phyloP scores from a whole-genome alignment of 2,888 invertebrate species.

The Labia minor region DNA sequence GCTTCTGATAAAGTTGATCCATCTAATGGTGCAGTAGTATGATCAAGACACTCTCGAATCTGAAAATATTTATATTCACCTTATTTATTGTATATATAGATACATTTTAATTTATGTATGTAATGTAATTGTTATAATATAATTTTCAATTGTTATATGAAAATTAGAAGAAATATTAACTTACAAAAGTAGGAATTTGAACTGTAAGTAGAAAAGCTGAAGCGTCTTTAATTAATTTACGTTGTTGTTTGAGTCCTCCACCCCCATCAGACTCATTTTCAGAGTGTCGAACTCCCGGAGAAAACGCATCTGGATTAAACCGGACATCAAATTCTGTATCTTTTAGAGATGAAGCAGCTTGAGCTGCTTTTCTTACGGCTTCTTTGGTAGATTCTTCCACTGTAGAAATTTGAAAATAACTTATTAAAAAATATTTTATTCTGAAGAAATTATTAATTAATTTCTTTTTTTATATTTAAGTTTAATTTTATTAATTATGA shows the following conservation, averaged over 20 bases:
- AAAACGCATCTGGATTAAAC: too few relatives aligned
- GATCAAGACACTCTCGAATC: slow-evolving; percentile 84
- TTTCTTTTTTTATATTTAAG: too few relatives aligned
- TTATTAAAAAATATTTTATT: neutral
- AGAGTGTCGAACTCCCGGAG: too few relatives aligned
- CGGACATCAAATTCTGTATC: slow-evolving; percentile 94
- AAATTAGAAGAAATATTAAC: neutral
- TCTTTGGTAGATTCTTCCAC: slow-evolving; percentile 80
- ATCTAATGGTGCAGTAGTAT: slow-evolving; percentile 89
- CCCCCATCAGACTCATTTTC: too few relatives aligned
- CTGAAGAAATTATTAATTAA: too few relatives aligned
- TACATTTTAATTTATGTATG: too few relatives aligned
- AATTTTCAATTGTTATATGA: too few relatives aligned
- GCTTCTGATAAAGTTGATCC: slow-evolving; percentile 85
- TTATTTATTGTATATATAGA: too few relatives aligned
- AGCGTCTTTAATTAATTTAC: too few relatives aligned
- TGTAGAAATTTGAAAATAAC: slow-evolving; percentile 35
- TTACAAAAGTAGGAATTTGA: slow-evolving; percentile 13
- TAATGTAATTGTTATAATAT: neutral
- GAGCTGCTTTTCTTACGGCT: slow-evolving; percentile 78
- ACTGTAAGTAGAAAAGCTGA: too few relatives aligned
- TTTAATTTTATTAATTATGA: neutral
- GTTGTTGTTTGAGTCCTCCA: too few relatives aligned
- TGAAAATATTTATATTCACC: too few relatives aligned
- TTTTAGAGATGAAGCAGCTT: slow-evolving; percentile 85